Conservation (phyloP, 2,888 invertebrate species). For the Phyllotreta cruciferae region DNA sequence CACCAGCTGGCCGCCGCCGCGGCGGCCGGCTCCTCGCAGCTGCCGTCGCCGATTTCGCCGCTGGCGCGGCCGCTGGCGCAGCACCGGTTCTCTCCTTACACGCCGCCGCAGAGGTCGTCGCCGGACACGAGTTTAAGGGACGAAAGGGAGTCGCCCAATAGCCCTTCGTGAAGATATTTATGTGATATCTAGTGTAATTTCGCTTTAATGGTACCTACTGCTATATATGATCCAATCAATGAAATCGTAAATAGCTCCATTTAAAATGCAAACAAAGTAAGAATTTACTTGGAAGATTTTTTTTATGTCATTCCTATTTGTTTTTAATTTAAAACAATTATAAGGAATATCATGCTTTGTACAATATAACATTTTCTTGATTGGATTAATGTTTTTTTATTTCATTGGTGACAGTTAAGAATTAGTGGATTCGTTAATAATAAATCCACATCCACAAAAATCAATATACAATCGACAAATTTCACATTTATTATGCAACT, state of each 20-base stretch:
- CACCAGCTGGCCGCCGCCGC: slow-evolving; percentile 63
- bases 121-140: slow-evolving; percentile 68
- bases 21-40: slow-evolving; percentile 64
- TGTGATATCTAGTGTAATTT: slow-evolving; percentile 40
- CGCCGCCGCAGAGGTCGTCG: slow-evolving; percentile 63
- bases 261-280: neutral
- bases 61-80: slow-evolving; percentile 66
- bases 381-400: slow-evolving; percentile 7
- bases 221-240: slow-evolving; percentile 20
- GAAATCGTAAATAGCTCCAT: neutral
- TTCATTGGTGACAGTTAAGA: slow-evolving; percentile 16
- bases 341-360: too few species aligned
- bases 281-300: too few species aligned
- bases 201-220: slow-evolving; percentile 28
- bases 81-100: slow-evolving; percentile 67
- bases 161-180: slow-evolving; percentile 52
- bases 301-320: too few species aligned
- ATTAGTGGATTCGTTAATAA: slow-evolving; percentile 4
- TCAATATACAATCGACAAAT: too few species aligned
- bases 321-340: too few species aligned
- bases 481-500: too few species aligned
- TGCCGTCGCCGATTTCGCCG: slow-evolving; percentile 62
- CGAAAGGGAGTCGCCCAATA: slow-evolving; percentile 57
- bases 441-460: neutral
- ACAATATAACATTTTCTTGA: neutral